These are phyloP conservation scores for Prinia subflava DNA, from an alignment of 2,113 vertebrate species.

Conservation along the genomic window DNA sequence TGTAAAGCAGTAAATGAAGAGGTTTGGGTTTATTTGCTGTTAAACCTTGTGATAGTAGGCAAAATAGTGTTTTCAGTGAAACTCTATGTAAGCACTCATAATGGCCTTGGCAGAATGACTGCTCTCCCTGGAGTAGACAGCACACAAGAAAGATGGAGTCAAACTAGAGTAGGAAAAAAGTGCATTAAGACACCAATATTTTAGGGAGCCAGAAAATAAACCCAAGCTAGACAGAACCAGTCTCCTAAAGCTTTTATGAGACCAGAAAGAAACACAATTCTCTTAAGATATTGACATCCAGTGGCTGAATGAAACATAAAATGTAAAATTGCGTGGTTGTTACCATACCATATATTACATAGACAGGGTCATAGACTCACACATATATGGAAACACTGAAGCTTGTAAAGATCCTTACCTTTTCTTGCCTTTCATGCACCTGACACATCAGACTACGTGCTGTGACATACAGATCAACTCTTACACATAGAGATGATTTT, in stretches of 20 bases:
- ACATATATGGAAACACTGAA: neutral
- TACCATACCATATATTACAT: fast-evolving
- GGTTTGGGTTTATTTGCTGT: neutral
- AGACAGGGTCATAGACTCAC: neutral
- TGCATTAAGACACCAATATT: neutral
- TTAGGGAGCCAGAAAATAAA: neutral
- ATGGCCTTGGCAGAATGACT: neutral
- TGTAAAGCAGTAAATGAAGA: neutral
- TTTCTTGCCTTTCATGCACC: neutral
- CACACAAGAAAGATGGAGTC: neutral
- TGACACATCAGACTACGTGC: neutral
- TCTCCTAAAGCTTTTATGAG: neutral
- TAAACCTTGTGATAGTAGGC: neutral
- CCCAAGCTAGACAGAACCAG: neutral
- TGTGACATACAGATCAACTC: neutral
- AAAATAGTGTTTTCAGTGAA: neutral
- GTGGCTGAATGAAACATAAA: neutral
- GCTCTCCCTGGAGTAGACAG: neutral
- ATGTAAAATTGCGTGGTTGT: neutral
- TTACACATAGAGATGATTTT: neutral
- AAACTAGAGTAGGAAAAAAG: neutral
- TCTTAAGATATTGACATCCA: neutral
- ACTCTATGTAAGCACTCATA: neutral
- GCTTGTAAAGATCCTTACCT: neutral
- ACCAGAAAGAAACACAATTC: neutral